A percentile compares a stretch with the other conserved stretches of the same genome.
These are phyloP conservation scores for Poeciliopsis gracilis DNA, from an alignment of 2,797 vertebrate species.

Conservation along the genomic window DNA sequence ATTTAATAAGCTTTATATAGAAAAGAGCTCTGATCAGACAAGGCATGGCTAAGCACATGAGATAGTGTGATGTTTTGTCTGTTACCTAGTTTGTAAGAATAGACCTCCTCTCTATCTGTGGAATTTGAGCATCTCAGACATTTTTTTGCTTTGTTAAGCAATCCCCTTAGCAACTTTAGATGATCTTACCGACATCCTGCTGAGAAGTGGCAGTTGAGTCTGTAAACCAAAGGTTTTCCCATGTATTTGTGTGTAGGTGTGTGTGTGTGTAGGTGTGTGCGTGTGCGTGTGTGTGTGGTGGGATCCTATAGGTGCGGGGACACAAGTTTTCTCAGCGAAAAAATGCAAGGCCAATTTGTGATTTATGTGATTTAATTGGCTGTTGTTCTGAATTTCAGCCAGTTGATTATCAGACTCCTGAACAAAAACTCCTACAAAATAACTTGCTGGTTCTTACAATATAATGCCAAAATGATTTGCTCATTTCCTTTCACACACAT, in stretches of 20 bases:
- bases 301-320: not conserved
- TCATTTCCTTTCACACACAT: not conserved
- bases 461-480: not conserved
- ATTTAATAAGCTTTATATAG: not conserved
- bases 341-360: not conserved
- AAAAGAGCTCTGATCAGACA: not conserved
- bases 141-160: constrained; percentile 1
- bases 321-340: not conserved
- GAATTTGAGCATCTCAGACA: not conserved
- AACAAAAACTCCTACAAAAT: not conserved
- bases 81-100: not conserved
- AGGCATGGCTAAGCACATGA: not conserved
- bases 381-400: not conserved
- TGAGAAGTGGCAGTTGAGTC: not conserved
- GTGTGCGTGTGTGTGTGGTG: no score
- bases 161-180: constrained; percentile 1
- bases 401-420: not conserved
- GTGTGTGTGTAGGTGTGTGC: not conserved
- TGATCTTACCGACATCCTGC: constrained; percentile 5
- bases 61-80: not conserved
- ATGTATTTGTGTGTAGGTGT: not conserved
- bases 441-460: not conserved
- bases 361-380: not conserved
- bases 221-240: not conserved
- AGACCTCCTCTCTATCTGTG: not conserved